phyloP scores from a whole-genome alignment of 2,113 vertebrate genomes.

The Leucoraja erinaceus region DNA sequence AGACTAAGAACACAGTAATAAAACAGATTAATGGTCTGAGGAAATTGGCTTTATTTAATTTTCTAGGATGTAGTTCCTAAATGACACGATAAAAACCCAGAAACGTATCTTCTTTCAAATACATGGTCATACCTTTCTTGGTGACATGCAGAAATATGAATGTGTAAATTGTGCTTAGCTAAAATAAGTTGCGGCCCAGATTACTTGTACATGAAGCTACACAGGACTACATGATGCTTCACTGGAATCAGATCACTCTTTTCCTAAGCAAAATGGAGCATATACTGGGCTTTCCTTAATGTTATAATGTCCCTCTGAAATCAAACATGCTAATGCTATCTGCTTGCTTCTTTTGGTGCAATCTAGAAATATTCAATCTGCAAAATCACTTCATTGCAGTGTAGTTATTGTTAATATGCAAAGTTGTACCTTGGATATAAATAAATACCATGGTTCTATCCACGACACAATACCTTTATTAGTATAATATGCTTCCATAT shows the following conservation, averaged over 20 bases:
- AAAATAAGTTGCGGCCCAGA: background rate
- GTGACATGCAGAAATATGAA: background rate
- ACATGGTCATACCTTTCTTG: background rate
- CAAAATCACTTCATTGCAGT: slow-evolving; percentile 14
- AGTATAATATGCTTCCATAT: slow-evolving; percentile 37
- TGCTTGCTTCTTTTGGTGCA: slow-evolving; percentile 26
- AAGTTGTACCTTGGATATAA: slow-evolving; percentile 36
- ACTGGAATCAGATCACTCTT: background rate
- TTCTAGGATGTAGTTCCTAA: background rate
- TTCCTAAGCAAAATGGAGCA: background rate
- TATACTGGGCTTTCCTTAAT: background rate
- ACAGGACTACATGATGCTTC: background rate
- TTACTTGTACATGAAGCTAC: background rate
- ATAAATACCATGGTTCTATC: slow-evolving; percentile 11
- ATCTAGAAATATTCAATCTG: slow-evolving; percentile 3
- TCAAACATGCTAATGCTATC: background rate
- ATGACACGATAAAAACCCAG: background rate
- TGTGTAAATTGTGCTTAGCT: background rate
- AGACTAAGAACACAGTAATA: background rate
- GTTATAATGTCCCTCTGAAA: background rate
- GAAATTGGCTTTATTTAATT: background rate
- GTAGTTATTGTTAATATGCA: slow-evolving; percentile 35
- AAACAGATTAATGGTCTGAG: background rate
- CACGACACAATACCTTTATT: slow-evolving; percentile 31
- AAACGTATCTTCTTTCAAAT: background rate